Evolutionary conservation across 2,888 invertebrate genomes (phyloP).

Genomic region (Caenorhabditis imperialis): DNA sequence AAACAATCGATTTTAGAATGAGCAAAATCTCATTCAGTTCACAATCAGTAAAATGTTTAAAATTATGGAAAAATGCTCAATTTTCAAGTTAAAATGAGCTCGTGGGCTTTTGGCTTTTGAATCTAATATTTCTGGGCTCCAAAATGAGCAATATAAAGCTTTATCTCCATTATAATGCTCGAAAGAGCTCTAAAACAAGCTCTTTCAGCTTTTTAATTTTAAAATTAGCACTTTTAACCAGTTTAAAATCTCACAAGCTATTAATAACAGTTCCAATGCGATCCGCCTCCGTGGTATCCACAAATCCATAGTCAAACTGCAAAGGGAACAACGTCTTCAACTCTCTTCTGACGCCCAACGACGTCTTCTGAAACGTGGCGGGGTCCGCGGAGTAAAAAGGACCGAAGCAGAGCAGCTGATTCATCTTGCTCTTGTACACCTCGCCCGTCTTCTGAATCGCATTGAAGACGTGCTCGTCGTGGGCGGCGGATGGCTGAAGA

Average conservation of each 20-base stretch:
- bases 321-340: conserved; percentile 45
- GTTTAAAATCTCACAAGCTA: conserved; percentile 43
- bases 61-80: too few relatives aligned
- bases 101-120: too few relatives aligned
- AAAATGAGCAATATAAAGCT: too few relatives aligned
- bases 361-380: background rate
- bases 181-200: too few relatives aligned
- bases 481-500: conserved; percentile 31
- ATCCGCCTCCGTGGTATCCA: conserved; percentile 44
- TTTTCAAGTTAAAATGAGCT: too few relatives aligned
- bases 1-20: too few relatives aligned
- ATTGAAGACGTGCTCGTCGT: conserved; percentile 30
- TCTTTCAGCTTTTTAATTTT: too few relatives aligned
- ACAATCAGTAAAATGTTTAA: too few relatives aligned
- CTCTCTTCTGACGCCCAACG: conserved; percentile 23
- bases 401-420: conserved; percentile 40
- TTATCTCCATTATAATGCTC: too few relatives aligned
- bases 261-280: conserved; percentile 54
- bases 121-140: too few relatives aligned
- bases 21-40: too few relatives aligned
- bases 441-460: conserved; percentile 24
- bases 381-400: conserved; percentile 44
- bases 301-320: conserved; percentile 54
- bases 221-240: too few relatives aligned
- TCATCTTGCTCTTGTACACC: conserved; percentile 43